Base-by-base conservation (phyloP, 1,140 invertebrate genomes). In the Parasteatoda tepidariorum region DNA sequence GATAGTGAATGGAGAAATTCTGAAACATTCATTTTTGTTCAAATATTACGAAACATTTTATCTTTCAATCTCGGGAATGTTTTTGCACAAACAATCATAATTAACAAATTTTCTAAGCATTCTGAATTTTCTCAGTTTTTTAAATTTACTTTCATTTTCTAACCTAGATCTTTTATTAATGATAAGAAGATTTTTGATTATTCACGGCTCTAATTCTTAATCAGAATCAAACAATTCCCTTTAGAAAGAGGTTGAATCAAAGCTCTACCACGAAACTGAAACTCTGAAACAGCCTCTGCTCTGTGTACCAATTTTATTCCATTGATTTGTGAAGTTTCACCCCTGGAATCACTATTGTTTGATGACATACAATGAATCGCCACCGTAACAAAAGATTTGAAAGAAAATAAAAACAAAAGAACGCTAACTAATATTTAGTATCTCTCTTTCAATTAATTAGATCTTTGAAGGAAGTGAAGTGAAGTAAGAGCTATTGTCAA, bases 381-480 rank as follows among this genome's bases (percentile, higher is more conserved):
- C 55, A 34, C 33, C 18, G 38, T 30, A 41, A 62, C 11, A 75
- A 75, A 62, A 18, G 28, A 73, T 30, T 24, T 3, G 31, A 24
- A 57, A 22, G 9, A 34, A 41, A 18, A 62, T 59, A 59, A 73
- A 73, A 33, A 57, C 28, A 34, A 18, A 34, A 54, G 26, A n/a
- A 26, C 57, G 61, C 31, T 31, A 38, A 30, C 41, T 75, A 41
- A 31, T 28, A 62, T 75, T 75, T 75, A 75, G 73, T 62, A 75
- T 48, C 57, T 62, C 57, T 55, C 59, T 30, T 59, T 13, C 57
- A 75, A 75, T 75, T 75, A 75, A 75, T 75, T 75, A 33, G 73
- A 75, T 75, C 73, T 75, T 26, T 26, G 33, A 24, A 75, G 59
- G 73, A 75, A 61, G 55, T 75, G 73, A 75, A 61, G 55, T 75